Evolutionary conservation across 1,140 invertebrate species (phyloP), one percentile per base, ranked within the genome.

Genomic region (Agrypnia vestita): DNA sequence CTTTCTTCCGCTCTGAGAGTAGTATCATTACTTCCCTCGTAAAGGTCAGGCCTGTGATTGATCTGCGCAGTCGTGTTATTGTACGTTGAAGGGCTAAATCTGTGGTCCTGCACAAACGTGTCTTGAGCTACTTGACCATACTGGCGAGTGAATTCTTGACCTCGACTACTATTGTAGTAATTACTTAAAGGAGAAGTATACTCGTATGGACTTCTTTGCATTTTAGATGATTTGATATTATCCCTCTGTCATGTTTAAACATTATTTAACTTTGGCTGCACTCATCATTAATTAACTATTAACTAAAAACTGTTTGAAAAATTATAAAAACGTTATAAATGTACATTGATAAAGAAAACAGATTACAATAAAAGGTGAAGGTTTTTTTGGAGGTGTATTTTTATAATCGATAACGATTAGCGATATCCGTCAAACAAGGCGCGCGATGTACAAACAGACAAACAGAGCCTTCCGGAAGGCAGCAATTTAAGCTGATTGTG

Each of bases 21-120:
- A 11, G 87, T 90, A 59, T 90, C 89, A 76, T 89, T 90, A 80
- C 89, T 90, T 51, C 89, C 89, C 82, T 90, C 89, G 78, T 90
- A 90, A 7, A 83, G 73, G 61, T 83, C 81, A 8, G 81, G 81
- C 62, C 81, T 80, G 55, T 75, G 78, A 71, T 44, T 61, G 9
- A 72, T 25, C 9, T 61, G 53, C 10, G 51, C n/a, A n/a, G 51
- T 53, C 13, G 49, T 43, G 13, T 51, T 43, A 51, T 79, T 76
- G 44, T 78, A 80, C 15, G 13, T 49, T 55, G 64, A 76, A 10
- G 56, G 61, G 17, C 62, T 59, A 46, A 71, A 80, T 76, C 79
- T 78, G n/a, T 64, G 76, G 67, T 80, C 81, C 4, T 43, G 51
- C 12, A 64, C 17, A 53, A 74, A 83, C 17, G 55, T 1, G 19